These are phyloP conservation scores for Yponomeuta malinellus DNA, from an alignment of 2,888 invertebrate genomes.

Conservation along the genomic window DNA sequence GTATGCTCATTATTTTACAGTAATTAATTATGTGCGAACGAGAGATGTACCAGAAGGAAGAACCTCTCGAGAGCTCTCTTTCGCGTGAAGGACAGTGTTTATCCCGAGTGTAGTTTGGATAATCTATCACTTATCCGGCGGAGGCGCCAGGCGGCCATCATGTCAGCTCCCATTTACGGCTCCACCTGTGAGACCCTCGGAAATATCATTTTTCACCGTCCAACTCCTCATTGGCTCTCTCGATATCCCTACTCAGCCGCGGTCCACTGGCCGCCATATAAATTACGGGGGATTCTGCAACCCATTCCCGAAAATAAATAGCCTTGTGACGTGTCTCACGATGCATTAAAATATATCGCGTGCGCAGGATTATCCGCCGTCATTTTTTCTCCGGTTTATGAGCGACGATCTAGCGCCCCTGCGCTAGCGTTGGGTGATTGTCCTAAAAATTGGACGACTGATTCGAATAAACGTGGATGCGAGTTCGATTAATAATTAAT, in stretches of 20 bases:
- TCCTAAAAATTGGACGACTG: too few species aligned
- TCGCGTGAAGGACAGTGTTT: not conserved
- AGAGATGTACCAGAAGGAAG: too few species aligned
- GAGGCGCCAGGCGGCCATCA: not conserved
- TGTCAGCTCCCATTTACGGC: conserved; percentile 10
- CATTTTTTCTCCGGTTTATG: conserved; percentile 34
- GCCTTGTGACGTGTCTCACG: conserved; percentile 57
- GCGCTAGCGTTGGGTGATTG: not conserved
- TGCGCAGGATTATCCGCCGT: conserved; percentile 44
- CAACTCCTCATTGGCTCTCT: conserved; percentile 43
- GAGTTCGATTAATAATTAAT: too few species aligned
- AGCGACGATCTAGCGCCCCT: not conserved
- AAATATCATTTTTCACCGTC: conserved; percentile 63
- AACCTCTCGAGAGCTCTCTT: too few species aligned
- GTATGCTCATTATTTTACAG: too few species aligned
- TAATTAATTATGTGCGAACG: too few species aligned
- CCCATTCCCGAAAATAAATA: conserved; percentile 61
- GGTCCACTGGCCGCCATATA: conserved; percentile 63
- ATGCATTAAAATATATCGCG: conserved; percentile 68
- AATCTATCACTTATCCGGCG: not conserved
- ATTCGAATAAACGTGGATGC: too few species aligned
- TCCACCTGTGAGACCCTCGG: conserved; percentile 40
- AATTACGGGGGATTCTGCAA: conserved; percentile 52
- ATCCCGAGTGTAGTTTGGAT: not conserved
- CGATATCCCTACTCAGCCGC: conserved; percentile 49